Evolutionary conservation across 1,140 invertebrate genomes (phyloP).

Genomic region (Ridgeia piscesae): DNA sequence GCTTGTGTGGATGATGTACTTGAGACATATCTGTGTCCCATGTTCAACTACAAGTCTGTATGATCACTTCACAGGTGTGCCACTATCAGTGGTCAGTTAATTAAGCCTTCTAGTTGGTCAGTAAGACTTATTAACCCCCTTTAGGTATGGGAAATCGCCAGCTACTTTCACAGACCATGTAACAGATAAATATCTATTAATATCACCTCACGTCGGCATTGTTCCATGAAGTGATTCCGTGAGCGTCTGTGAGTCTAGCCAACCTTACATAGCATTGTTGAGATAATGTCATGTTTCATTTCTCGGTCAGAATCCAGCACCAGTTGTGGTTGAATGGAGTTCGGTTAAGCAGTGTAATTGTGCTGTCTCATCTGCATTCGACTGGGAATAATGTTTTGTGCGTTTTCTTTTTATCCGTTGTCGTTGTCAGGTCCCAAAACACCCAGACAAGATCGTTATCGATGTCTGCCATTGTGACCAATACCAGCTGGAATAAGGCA

Average conservation of each 20-base stretch:
- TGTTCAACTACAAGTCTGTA: too few species aligned
- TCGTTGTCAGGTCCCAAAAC: not conserved
- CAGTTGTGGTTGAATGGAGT: not conserved
- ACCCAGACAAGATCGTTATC: not conserved
- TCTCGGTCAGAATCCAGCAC: not conserved
- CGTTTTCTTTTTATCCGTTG: not conserved
- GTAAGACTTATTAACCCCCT: not conserved
- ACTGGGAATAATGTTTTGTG: not conserved
- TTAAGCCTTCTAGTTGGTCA: not conserved
- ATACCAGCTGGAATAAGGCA: not conserved
- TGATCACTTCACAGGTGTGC: not conserved
- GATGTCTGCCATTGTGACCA: not conserved
- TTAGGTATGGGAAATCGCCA: not conserved
- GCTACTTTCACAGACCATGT: not conserved
- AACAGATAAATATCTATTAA: not conserved
- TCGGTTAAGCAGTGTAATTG: not conserved
- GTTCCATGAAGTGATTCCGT: not conserved
- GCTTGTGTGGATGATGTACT: not conserved
- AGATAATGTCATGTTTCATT: not conserved
- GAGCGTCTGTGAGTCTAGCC: too few species aligned
- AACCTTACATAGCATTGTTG: not conserved
- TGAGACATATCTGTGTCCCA: not conserved
- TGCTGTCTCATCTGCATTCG: not conserved
- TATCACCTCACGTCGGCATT: not conserved
- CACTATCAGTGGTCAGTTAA: not conserved